Evolutionary conservation across 1,140 invertebrate species (phyloP).

Genomic region (Thaumetopoea pityocampa): DNA sequence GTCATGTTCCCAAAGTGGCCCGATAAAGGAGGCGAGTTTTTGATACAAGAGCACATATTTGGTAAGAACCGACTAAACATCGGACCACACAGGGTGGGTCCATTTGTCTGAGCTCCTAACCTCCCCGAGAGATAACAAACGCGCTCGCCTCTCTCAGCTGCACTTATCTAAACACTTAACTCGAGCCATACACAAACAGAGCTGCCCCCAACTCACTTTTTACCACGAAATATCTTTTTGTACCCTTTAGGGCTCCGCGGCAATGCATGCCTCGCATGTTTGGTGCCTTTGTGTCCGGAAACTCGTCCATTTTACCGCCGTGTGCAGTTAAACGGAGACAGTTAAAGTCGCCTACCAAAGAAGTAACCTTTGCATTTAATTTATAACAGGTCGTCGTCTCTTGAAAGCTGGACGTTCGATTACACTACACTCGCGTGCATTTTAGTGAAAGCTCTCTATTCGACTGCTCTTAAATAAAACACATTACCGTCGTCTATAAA

Average conservation of each 20-base stretch:
- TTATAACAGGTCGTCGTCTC: conserved; percentile 30
- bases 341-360: conserved; percentile 34
- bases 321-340: conserved; percentile 58
- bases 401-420: conserved; percentile 1
- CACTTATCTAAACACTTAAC: conserved; percentile 75
- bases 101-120: conserved; percentile 57
- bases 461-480: conserved; percentile 20
- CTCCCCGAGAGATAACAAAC: conserved; percentile 69
- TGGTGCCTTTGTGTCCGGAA: conserved; percentile 60
- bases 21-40: conserved; percentile 23
- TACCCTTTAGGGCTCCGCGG: conserved; percentile 63
- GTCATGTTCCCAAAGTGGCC: conserved; percentile 6
- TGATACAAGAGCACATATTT: conserved; percentile 42
- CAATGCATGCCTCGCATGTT: conserved; percentile 59
- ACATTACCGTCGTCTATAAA: conserved; percentile 29
- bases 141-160: conserved; percentile 55
- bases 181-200: conserved; percentile 68
- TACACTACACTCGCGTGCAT: conserved; percentile 3
- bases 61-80: conserved; percentile 54
- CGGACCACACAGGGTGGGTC: conserved; percentile 70
- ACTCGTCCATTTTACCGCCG: conserved; percentile 63
- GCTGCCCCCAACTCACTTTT: conserved; percentile 68
- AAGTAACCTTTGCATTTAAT: conserved; percentile 53
- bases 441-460: conserved; percentile 11
- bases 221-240: conserved; percentile 67